A percentile compares a stretch with the other conserved stretches of the same genome.
Evolutionary conservation across 1,140 invertebrate genomes (phyloP).

Genomic region (Monomorium pharaonis): DNA sequence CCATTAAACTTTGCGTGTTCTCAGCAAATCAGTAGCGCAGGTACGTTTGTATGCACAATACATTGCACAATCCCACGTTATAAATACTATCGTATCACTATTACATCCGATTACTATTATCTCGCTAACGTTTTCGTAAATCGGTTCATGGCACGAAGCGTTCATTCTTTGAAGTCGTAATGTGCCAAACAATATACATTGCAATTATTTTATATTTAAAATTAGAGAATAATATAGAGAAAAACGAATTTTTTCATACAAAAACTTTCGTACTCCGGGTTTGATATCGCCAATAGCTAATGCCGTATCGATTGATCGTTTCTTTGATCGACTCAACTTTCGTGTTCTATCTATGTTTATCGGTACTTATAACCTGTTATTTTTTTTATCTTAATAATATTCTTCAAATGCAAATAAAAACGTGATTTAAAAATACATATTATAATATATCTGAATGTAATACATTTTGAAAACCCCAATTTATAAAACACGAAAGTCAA

Average conservation of each 20-base stretch:
- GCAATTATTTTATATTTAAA: not conserved
- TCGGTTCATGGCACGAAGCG: slow-evolving; percentile 56
- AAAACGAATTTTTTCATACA: not conserved
- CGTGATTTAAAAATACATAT: not conserved
- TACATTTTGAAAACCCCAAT: not conserved
- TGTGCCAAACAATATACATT: slow-evolving; percentile 45
- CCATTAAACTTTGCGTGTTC: not conserved
- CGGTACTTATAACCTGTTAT: not conserved
- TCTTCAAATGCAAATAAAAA: not conserved
- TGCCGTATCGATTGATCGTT: slow-evolving; percentile 1
- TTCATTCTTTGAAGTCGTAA: not conserved
- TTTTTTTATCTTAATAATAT: not conserved
- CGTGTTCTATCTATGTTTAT: not conserved
- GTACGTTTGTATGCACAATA: slow-evolving; percentile 45
- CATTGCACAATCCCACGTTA: slow-evolving; percentile 69
- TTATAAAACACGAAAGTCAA: slow-evolving; percentile 34
- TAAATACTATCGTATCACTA: slow-evolving; percentile 64
- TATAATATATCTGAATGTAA: not conserved
- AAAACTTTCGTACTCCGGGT: not conserved
- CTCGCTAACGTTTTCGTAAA: not conserved
- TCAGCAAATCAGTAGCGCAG: slow-evolving; percentile 40
- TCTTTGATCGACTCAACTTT: not conserved
- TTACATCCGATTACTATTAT: slow-evolving; percentile 12
- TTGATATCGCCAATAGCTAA: not conserved
- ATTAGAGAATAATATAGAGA: not conserved